Conservation (phyloP, 1,140 invertebrate genomes). For the Meloidogyne hapla region DNA sequence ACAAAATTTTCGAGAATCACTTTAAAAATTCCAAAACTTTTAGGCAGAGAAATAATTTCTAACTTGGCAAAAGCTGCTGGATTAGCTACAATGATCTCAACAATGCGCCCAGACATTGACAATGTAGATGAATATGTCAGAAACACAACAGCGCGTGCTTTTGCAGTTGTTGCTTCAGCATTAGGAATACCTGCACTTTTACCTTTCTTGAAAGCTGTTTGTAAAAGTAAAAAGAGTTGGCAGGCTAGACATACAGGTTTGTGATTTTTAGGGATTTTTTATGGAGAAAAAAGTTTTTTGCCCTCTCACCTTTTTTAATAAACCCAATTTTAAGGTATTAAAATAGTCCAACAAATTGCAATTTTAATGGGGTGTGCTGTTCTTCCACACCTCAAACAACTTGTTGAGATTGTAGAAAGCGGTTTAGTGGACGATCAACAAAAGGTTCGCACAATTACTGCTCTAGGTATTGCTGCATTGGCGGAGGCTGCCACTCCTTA, state of each 20-base stretch:
- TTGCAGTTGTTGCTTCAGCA: conserved; percentile 97
- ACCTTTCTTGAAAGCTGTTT: conserved; percentile 98
- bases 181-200: conserved; percentile 93
- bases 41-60: conserved; percentile 95
- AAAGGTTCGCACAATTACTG: conserved; percentile 90
- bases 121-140: conserved; percentile 99
- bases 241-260: conserved; percentile 93
- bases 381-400: conserved; percentile 90
- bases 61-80: conserved; percentile 99
- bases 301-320: no score
- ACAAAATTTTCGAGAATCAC: no score
- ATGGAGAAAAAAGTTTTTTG: no score
- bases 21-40: background rate
- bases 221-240: conserved; percentile 98
- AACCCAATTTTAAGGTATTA: conserved; percentile 75
- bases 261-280: conserved; percentile 8
- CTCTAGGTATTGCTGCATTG: conserved; percentile 87
- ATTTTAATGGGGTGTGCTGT: conserved; percentile 99
- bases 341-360: conserved; percentile 99
- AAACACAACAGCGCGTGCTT: conserved; percentile 97
- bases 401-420: conserved; percentile 99
- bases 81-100: conserved; percentile 99
- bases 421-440: conserved; percentile 75
- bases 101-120: conserved; percentile 99
- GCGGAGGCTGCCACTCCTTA: conserved; percentile 90